These are phyloP conservation scores for Aquatica leii DNA, from an alignment of 2,888 invertebrate genomes.

Conservation along the genomic window DNA sequence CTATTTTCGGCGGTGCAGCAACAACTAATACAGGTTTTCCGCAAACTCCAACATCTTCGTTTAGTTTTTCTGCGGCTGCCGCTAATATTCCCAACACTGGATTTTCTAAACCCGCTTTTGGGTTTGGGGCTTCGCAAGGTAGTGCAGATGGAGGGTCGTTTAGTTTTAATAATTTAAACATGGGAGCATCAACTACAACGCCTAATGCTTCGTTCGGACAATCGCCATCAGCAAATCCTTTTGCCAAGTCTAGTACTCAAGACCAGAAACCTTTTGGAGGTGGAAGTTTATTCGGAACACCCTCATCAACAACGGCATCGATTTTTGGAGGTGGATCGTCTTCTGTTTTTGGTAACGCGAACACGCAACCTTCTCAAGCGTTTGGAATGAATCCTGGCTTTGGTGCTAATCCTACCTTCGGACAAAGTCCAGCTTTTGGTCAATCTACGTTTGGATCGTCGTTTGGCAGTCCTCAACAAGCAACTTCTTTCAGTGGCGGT, in stretches of 20 bases:
- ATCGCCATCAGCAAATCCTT: constrained; percentile 44
- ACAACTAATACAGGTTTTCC: constrained; percentile 14
- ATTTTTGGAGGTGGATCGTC: constrained; percentile 29
- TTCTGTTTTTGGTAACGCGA: constrained; percentile 13
- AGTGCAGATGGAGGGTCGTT: constrained; percentile 22
- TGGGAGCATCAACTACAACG: constrained; percentile 31
- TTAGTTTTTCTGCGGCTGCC: constrained; percentile 40
- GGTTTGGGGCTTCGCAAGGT: constrained; percentile 42
- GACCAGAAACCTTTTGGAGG: constrained; percentile 38
- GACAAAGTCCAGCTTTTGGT: constrained; percentile 46
- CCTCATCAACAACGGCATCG: constrained; percentile 28
- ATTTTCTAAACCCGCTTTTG: constrained; percentile 32
- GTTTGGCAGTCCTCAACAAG: constrained; percentile 42
- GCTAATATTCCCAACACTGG: constrained; percentile 30
- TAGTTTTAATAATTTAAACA: constrained; percentile 33
- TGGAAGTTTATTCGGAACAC: constrained; percentile 35
- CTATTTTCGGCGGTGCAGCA: constrained; percentile 22
- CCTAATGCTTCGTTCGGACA: constrained; percentile 55
- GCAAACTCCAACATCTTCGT: constrained; percentile 41
- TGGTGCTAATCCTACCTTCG: constrained; percentile 18
- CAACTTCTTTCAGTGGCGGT: constrained; percentile 56
- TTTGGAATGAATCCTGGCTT: constrained; percentile 13
- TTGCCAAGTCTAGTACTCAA: constrained; percentile 27
- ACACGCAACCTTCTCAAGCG: not conserved
- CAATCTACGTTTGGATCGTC: constrained; percentile 51